A percentile compares a stretch with the other conserved stretches of the same genome.
phyloP scores from a whole-genome alignment of 2,797 vertebrate species.

The Coracias cyanogaster region DNA sequence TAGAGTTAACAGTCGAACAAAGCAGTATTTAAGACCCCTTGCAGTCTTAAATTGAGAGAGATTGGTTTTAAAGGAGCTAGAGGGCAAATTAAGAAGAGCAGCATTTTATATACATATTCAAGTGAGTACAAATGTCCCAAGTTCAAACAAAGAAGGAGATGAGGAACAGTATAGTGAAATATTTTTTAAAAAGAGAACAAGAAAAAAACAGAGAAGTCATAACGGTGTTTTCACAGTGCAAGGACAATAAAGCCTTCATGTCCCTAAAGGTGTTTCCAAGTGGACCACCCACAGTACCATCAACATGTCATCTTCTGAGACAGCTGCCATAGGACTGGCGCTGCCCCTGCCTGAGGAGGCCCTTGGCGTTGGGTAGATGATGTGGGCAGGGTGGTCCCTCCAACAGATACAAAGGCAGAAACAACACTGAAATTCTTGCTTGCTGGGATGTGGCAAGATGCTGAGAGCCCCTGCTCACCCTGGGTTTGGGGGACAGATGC shows the following conservation, averaged over 20 bases:
- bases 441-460: fast-evolving
- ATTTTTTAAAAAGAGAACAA: neutral
- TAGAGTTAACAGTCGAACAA: neutral
- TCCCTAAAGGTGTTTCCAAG: neutral
- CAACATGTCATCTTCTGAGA: neutral
- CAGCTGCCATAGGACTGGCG: fast-evolving
- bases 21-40: neutral
- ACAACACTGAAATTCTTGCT: neutral
- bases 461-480: fast-evolving
- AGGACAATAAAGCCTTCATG: neutral
- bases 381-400: neutral
- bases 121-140: neutral
- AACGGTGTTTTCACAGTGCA: neutral
- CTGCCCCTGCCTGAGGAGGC: neutral
- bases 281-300: neutral
- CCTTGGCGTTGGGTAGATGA: neutral
- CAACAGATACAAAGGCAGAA: neutral
- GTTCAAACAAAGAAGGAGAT: neutral
- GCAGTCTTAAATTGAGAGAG: neutral
- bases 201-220: neutral
- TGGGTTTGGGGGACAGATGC: neutral
- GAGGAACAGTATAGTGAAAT: neutral
- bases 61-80: neutral
- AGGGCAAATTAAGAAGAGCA: neutral
- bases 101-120: neutral